Evolutionary conservation across 2,888 invertebrate species (phyloP).

Genomic region (Epinotia ramella): DNA sequence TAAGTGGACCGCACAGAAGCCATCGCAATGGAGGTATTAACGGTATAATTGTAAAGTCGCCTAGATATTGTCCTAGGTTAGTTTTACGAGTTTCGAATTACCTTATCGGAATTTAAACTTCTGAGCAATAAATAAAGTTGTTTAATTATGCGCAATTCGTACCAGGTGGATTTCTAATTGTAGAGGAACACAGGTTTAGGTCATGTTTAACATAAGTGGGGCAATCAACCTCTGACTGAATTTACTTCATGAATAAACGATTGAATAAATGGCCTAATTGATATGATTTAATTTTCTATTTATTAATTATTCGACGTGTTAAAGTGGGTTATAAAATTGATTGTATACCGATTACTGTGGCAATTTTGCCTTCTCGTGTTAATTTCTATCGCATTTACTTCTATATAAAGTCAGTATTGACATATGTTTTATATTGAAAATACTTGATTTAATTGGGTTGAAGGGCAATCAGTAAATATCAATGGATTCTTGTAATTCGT

Average conservation of each 20-base stretch:
- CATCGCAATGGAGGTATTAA: conserved; percentile 48
- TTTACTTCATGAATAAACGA: conserved; percentile 3
- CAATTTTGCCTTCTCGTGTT: neutral
- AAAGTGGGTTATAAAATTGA: neutral
- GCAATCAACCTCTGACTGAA: neutral
- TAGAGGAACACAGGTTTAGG: conserved; percentile 5
- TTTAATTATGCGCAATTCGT: conserved; percentile 34
- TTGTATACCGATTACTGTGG: neutral
- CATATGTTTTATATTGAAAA: neutral
- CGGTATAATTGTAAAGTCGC: conserved; percentile 7
- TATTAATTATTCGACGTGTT: neutral
- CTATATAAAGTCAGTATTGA: too few relatives aligned
- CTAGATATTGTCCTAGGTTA: conserved; percentile 42
- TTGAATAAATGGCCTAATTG: neutral
- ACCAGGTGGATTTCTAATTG: conserved; percentile 12
- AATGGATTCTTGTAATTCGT: neutral
- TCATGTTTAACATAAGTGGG: conserved; percentile 17
- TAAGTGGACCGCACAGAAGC: conserved; percentile 77
- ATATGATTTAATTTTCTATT: neutral
- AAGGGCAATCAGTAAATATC: neutral
- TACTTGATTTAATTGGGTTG: neutral
- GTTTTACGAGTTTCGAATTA: conserved; percentile 36
- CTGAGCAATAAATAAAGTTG: conserved; percentile 12
- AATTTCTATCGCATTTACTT: neutral
- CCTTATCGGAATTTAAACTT: conserved; percentile 36